Base-by-base conservation (phyloP, 2,888 invertebrate species). In the Heliconius aoede region DNA sequence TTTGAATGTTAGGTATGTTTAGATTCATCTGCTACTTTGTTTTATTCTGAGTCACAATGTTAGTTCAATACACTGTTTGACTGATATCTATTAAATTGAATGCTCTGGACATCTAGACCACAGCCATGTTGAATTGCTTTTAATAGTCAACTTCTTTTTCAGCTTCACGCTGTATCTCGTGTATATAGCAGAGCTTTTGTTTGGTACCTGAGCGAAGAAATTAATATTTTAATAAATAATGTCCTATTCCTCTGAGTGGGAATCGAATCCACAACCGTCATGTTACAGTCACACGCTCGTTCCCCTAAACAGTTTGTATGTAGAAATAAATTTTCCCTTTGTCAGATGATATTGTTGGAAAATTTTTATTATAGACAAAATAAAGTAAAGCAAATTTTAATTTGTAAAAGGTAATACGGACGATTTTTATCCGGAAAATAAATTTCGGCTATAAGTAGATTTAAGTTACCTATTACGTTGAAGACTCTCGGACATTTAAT, bases 21-120 rank as follows among this genome's bases (percentile, higher is more conserved):
- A 81, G 80, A 82, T 81, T 81, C 78, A 78, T 79, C 76, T 79
- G 79, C 77, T 80, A 80, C 81, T 81, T 81, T 83, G 80, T 83
- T 83, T 82, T 83, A 82, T 81, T 81, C 80, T 72, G 74, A 30
- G 60, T 78, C 79, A 82, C 81, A 83, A 81, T 81, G 82, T 82
- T 78, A 76, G 80, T 74, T 78, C 77, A 78, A 79, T 80, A 80
- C 78, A 77, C 36, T 78, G 81, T 80, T 76, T 75, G 76, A 18
- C 8, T 72, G 40, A 61, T 26, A 76, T 76, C 76, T 69, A 81
- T 80, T 76, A 76, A 78, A 78, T 77, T 81, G 72, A 58, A 76
- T 64, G 83, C 78, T 81, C 77, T 76, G 26, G 11, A 40, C 26
- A 40, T 26, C 26, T 72, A 13, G 11, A 9, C 11, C 21, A 26